Evolutionary conservation across 2,797 vertebrate genomes (phyloP), one percentile per base, ranked within the genome.

Genomic region (Sylvilagus floridanus): DNA sequence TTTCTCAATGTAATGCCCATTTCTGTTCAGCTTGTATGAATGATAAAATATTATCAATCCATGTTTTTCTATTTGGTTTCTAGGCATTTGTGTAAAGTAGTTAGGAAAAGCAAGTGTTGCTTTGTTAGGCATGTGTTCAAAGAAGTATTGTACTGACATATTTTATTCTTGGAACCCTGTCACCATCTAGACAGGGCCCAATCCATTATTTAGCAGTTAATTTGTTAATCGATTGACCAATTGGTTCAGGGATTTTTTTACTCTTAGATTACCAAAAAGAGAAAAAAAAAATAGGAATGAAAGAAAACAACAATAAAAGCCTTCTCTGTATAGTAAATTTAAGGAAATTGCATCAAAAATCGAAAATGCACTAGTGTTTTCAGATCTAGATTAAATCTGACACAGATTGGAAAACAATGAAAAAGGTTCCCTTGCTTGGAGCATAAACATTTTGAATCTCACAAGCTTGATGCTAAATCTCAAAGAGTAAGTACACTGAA

Each of bases 151-250:
- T 97, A 97, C 97, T 97, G 91, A 96, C 88, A 97, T 98, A 98
- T 98, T 98, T 98, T 98, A 98, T 98, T 98, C 97, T 96, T 78
- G 93, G 69, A 62, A 83, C 87, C 78, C 94, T 98, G 97, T 98
- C 98, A 98, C 82, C 63, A 62, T 97, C 95, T 96, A 54, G 93
- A 97, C 97, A 0, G 62, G 90, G 76, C 82, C 75, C 83, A 88
- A 98, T 98, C 90, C 91, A 98, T 98, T 98, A 98, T 98, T 98
- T 98, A 98, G 96, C 88, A 98, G 93, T 98, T 98, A 98, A 98
- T 98, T 98, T 98, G 97, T 98, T 98, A 98, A 98, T 98, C 75
- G 71, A 98, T 98, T 98, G 96, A 98, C 98, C 88, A 81, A 98
- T 98, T 98, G 97, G 97, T 98, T 97, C 95, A 97, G 90, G 88